A percentile compares a stretch with the other conserved stretches of the same genome.
Conservation (phyloP, 2,113 vertebrate species). For the Ailurus styani region DNA sequence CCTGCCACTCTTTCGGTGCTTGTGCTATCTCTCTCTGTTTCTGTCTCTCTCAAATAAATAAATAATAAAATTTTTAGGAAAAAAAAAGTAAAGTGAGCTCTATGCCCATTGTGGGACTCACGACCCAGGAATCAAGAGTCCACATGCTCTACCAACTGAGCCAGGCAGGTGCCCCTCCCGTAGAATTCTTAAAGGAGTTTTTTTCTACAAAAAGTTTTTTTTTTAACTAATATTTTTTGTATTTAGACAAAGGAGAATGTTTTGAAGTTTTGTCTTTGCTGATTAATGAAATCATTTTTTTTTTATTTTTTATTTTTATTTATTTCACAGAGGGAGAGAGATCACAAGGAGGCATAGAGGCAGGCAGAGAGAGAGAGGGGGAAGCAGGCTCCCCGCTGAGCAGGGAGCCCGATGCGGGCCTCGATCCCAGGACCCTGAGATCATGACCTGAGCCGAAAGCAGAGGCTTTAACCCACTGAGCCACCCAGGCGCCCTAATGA, state of each 20-base stretch:
- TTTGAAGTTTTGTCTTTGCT: constrained; percentile 22
- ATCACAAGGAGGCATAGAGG: too few species aligned
- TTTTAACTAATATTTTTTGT: neutral
- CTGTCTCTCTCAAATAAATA: neutral
- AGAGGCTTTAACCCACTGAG: too few species aligned
- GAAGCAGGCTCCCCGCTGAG: too few species aligned
- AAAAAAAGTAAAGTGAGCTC: neutral
- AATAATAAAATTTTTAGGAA: neutral
- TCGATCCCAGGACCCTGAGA: too few species aligned
- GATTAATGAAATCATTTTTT: neutral
- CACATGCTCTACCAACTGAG: neutral
- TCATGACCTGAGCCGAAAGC: too few species aligned
- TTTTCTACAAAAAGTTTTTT: neutral
- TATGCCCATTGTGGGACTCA: neutral
- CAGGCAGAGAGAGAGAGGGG: too few species aligned
- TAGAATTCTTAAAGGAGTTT: neutral
- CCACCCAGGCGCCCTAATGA: too few species aligned
- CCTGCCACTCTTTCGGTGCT: neutral
- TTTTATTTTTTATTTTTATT: too few species aligned
- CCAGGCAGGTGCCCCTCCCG: neutral
- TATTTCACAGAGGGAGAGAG: too few species aligned
- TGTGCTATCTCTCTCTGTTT: neutral
- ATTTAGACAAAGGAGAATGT: neutral
- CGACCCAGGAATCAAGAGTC: neutral
- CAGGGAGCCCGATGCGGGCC: too few species aligned